Conservation (phyloP, 1,140 invertebrate genomes). For the Lasioglossum albipes region DNA sequence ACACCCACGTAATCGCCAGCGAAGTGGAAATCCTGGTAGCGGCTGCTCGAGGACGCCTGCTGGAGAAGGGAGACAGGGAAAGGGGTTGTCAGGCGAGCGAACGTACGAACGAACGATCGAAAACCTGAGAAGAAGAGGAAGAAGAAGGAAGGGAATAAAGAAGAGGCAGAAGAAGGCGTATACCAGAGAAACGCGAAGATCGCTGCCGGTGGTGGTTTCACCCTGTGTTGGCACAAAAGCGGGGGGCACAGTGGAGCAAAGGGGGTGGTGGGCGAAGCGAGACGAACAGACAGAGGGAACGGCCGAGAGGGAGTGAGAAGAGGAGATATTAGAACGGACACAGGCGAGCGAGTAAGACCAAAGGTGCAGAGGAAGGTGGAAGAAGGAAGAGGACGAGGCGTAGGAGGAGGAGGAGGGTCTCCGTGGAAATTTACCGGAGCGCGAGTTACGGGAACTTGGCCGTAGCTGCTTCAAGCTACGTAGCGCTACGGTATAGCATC, state of each 20-base stretch:
- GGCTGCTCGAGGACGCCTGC: constrained; percentile 4
- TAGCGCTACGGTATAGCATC: constrained; percentile 13
- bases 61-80: neutral
- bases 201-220: neutral
- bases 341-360: neutral
- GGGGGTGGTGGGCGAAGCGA: neutral
- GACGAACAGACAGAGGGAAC: neutral
- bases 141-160: neutral
- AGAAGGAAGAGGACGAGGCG: constrained; percentile 16
- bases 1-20: constrained; percentile 58
- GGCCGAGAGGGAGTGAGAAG: constrained; percentile 5
- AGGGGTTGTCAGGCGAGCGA: neutral
- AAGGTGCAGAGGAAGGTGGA: constrained; percentile 31
- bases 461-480: constrained; percentile 50
- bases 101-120: neutral
- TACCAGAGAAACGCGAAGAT: constrained; percentile 22
- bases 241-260: neutral
- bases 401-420: constrained; percentile 54
- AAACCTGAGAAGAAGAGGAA: neutral
- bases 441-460: constrained; percentile 67
- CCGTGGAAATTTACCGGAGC: constrained; percentile 71
- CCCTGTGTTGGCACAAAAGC: constrained; percentile 8
- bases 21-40: constrained; percentile 63
- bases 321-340: constrained; percentile 18
- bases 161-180: neutral